These are phyloP conservation scores for Babyrousa celebensis DNA, from an alignment of 2,797 vertebrate species.

Conservation along the genomic window DNA sequence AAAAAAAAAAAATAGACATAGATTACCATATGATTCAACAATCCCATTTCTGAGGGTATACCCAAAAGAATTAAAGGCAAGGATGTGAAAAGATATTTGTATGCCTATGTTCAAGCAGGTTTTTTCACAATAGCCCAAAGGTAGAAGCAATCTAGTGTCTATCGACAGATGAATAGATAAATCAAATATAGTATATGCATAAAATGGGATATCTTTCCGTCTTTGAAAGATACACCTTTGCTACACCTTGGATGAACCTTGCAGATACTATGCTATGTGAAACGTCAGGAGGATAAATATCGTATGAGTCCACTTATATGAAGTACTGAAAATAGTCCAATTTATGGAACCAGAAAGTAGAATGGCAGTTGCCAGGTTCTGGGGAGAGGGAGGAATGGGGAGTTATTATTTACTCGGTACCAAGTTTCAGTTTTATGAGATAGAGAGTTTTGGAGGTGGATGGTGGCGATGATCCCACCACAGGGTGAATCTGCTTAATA, in stretches of 20 bases:
- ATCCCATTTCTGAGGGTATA: no score
- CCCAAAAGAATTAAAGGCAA: not conserved
- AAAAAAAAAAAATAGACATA: not conserved
- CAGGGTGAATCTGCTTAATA: not conserved
- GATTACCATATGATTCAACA: no score
- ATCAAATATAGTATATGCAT: not conserved
- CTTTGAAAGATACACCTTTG: not conserved
- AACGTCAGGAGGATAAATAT: conserved; percentile 1
- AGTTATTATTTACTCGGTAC: not conserved
- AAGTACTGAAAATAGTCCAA: not conserved
- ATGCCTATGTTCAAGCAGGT: no score
- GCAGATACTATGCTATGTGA: not conserved
- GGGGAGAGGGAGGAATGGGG: not conserved
- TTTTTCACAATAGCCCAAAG: not conserved
- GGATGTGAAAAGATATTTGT: not conserved
- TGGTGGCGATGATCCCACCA: not conserved
- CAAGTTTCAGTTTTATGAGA: conserved; percentile 44
- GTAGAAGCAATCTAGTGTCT: not conserved
- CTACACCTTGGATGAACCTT: not conserved
- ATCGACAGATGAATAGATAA: not conserved
- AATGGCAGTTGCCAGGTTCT: not conserved
- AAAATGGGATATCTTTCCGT: not conserved
- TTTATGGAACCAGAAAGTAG: not conserved
- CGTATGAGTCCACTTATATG: not conserved
- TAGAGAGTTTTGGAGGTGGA: not conserved